Conservation (phyloP, 2,888 invertebrate species). For the Agonopterix alstromeriana region DNA sequence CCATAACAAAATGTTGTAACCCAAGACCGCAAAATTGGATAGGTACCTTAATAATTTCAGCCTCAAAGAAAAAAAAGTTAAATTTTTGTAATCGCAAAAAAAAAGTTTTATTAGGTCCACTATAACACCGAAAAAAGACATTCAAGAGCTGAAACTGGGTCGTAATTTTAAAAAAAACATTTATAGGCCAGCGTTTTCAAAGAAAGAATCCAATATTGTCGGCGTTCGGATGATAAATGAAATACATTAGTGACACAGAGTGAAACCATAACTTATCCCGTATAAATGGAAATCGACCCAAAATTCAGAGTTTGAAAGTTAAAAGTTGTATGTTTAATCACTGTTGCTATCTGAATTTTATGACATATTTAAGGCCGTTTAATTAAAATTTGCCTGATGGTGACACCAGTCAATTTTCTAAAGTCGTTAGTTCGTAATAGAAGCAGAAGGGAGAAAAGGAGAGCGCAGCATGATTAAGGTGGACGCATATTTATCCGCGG, state of each 20-base stretch:
- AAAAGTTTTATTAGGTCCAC: not conserved
- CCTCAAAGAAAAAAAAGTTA: too few relatives aligned
- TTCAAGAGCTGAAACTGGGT: not conserved
- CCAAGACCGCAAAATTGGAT: too few relatives aligned
- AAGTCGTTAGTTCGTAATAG: too few relatives aligned
- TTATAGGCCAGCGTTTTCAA: slow-evolving; percentile 2
- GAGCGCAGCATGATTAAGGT: too few relatives aligned
- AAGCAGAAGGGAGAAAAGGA: too few relatives aligned
- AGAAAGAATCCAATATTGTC: slow-evolving; percentile 15
- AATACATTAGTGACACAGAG: slow-evolving; percentile 13
- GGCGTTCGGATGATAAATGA: slow-evolving; percentile 13
- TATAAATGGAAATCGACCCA: not conserved
- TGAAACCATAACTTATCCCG: not conserved
- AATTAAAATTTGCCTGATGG: too few relatives aligned
- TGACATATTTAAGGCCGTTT: too few relatives aligned
- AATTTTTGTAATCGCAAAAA: not conserved
- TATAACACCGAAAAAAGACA: not conserved
- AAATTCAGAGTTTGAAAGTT: too few relatives aligned
- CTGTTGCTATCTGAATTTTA: not conserved
- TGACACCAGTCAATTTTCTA: too few relatives aligned
- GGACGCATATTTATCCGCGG: too few relatives aligned
- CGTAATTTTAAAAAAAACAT: not conserved
- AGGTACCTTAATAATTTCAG: too few relatives aligned
- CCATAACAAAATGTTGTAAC: too few relatives aligned
- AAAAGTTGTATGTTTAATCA: not conserved